Conservation (phyloP, 2,888 invertebrate species). For the Tiphia femorata region DNA sequence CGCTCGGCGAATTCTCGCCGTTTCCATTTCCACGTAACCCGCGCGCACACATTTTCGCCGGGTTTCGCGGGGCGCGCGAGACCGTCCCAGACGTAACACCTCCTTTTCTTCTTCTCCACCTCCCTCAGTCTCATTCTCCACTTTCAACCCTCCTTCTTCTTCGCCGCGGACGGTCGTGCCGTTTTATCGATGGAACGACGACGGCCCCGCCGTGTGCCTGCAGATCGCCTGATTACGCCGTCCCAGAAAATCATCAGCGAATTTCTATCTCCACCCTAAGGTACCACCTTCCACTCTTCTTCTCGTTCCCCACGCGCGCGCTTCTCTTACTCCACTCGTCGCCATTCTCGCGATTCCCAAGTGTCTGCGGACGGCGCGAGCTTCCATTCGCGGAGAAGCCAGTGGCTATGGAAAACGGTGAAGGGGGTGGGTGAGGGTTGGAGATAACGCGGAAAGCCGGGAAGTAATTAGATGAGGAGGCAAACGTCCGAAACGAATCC, state of each 20-base stretch:
- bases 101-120: too few species aligned
- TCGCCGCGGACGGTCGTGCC: too few species aligned
- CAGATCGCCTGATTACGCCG: conserved; percentile 29
- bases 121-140: too few species aligned
- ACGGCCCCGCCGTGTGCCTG: conserved; percentile 27
- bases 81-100: background rate
- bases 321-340: background rate
- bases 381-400: background rate
- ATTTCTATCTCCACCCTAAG: conserved; percentile 10
- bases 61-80: background rate
- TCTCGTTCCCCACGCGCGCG: background rate
- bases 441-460: too few species aligned
- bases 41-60: conserved; percentile 1
- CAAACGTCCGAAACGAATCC: background rate
- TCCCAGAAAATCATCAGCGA: conserved; percentile 23
- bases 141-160: too few species aligned
- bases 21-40: conserved; percentile 1
- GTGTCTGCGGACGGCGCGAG: background rate
- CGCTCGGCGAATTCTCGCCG: background rate
- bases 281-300: background rate
- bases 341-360: background rate
- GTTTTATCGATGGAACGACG: conserved; percentile 33
- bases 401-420: background rate
- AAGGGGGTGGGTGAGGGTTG: background rate
- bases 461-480: conserved; percentile 1